Percentiles rank a stretch among this genome's conserved stretches.
phyloP scores from a whole-genome alignment of 2,888 invertebrate species.

The Aporophyla nigra region DNA sequence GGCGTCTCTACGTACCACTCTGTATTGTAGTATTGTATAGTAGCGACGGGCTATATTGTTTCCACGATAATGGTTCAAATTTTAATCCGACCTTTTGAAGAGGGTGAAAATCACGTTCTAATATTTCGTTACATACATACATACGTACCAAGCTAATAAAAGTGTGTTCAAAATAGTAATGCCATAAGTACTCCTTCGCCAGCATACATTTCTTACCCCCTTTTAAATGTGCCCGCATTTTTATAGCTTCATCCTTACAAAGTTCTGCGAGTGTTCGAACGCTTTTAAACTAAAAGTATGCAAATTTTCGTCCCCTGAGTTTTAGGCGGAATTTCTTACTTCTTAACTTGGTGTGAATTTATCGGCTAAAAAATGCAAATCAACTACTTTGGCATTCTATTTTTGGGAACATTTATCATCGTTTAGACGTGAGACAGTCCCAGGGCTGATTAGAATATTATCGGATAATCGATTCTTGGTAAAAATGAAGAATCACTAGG shows the following conservation, averaged over 20 bases:
- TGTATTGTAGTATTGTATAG: no score
- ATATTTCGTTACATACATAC: no score
- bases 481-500: no score
- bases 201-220: background rate
- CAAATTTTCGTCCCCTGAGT: slow-evolving; percentile 35
- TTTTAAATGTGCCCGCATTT: background rate
- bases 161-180: background rate
- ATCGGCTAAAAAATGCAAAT: slow-evolving; percentile 38
- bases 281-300: slow-evolving; percentile 42
- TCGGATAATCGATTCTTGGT: background rate
- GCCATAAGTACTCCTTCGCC: no score
- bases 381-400: slow-evolving; percentile 26
- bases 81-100: no score
- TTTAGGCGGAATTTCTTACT: slow-evolving; percentile 8
- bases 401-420: slow-evolving; percentile 1
- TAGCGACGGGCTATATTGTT: no score
- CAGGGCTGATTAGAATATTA: background rate
- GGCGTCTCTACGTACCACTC: no score
- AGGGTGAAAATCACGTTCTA: no score
- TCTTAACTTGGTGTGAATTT: slow-evolving; percentile 32
- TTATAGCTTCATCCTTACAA: background rate
- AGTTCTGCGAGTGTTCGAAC: background rate
- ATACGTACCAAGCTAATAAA: no score
- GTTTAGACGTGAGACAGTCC: background rate
- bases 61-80: no score